Evolutionary conservation across 2,113 vertebrate species (phyloP).

Genomic region (Gallinago media): DNA sequence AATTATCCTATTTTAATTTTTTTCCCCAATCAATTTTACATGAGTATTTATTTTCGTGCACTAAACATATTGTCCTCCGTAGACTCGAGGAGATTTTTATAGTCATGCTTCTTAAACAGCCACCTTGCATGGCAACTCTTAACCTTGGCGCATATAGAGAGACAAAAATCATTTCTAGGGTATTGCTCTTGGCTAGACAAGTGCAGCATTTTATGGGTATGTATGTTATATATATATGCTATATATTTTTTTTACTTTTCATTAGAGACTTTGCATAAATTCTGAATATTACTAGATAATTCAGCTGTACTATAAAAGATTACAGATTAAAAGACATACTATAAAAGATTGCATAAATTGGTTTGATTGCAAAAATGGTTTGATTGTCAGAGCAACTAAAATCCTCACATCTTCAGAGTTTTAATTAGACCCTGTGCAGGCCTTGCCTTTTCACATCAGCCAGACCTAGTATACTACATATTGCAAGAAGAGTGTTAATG

Average conservation of each 20-base stretch:
- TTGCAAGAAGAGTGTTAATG: neutral
- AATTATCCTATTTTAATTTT: constrained; percentile 65
- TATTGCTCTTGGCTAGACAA: neutral
- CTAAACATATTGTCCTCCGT: constrained; percentile 44
- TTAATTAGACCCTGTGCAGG: neutral
- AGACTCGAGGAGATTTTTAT: constrained; percentile 23
- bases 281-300: neutral
- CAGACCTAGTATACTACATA: neutral
- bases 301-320: neutral
- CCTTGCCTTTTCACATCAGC: neutral
- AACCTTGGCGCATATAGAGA: constrained; percentile 5
- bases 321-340: neutral
- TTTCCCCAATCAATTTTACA: constrained; percentile 63
- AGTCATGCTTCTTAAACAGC: constrained; percentile 12
- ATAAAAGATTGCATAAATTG: neutral
- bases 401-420: neutral
- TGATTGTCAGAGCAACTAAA: neutral
- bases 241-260: neutral
- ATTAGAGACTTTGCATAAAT: neutral
- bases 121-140: constrained; percentile 9
- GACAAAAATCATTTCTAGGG: neutral
- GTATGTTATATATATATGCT: neutral
- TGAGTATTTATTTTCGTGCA: constrained; percentile 60
- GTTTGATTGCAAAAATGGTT: neutral
- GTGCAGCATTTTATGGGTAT: neutral